A percentile compares a stretch with the other conserved stretches of the same genome.
phyloP scores from a whole-genome alignment of 2,113 vertebrate species.

The Ranitomeya imitator region DNA sequence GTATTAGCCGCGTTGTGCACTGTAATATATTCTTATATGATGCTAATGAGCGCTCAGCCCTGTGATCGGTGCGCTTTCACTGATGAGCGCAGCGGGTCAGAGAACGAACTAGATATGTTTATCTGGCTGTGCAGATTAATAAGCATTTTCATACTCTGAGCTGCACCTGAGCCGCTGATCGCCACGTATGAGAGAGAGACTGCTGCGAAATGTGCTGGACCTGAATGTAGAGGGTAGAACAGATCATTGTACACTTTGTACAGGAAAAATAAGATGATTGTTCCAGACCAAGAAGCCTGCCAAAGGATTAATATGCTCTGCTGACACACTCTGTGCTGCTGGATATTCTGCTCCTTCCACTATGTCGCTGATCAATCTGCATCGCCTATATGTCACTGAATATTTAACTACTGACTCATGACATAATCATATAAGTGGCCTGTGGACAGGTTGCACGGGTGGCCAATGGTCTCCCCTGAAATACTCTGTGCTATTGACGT shows the following conservation, averaged over 20 bases:
- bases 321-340: not conserved
- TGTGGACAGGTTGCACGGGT: not conserved
- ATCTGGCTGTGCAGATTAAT: constrained; percentile 5
- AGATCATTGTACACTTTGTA: not conserved
- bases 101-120: constrained; percentile 14
- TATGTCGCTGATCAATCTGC: not conserved
- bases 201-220: not conserved
- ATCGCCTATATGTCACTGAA: not conserved
- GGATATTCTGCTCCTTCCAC: not conserved
- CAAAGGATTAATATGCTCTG: not conserved
- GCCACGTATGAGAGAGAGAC: not conserved
- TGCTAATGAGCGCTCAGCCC: constrained; percentile 10
- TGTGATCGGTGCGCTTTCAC: constrained; percentile 19
- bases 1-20: constrained; percentile 1
- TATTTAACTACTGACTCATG: not conserved
- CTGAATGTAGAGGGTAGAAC: not conserved
- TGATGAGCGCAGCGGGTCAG: constrained; percentile 20
- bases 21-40: constrained; percentile 27
- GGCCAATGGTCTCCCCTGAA: not conserved
- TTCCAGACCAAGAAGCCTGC: not conserved
- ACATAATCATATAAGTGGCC: not conserved
- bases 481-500: not conserved
- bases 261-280: not conserved
- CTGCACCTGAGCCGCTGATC: not conserved
- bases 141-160: constrained; percentile 7